phyloP scores from a whole-genome alignment of 1,140 invertebrate genomes.

The Neelides sp. region DNA sequence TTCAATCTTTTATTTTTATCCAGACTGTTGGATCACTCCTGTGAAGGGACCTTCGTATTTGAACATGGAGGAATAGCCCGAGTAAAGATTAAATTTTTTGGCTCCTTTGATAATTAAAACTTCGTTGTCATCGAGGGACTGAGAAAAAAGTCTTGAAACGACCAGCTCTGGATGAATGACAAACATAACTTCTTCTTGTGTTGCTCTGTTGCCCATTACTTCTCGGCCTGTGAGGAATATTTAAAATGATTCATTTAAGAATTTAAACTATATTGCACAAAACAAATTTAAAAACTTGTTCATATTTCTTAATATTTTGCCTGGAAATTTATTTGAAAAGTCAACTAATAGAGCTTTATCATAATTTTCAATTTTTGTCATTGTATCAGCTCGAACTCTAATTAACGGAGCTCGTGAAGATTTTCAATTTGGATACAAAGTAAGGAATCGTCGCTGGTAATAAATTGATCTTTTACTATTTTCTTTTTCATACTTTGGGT shows the following conservation, averaged over 20 bases:
- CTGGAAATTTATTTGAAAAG: constrained; percentile 4
- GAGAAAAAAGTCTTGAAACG: constrained; percentile 71
- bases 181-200: constrained; percentile 96
- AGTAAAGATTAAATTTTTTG: constrained; percentile 72
- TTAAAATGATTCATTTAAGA: background rate
- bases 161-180: constrained; percentile 88
- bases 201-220: constrained; percentile 71
- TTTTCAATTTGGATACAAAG: constrained; percentile 54
- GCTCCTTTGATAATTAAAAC: constrained; percentile 64
- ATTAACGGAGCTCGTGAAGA: constrained; percentile 44
- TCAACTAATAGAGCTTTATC: constrained; percentile 59
- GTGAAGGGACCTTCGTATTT: too few relatives aligned
- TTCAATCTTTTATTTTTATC: constrained; percentile 58
- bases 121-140: constrained; percentile 65
- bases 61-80: too few relatives aligned
- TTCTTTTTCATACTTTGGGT: too few relatives aligned
- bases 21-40: constrained; percentile 52
- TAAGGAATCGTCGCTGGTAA: constrained; percentile 30
- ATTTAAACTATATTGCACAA: background rate
- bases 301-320: too few relatives aligned
- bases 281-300: background rate
- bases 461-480: background rate
- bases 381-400: constrained; percentile 54
- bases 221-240: constrained; percentile 56
- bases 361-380: constrained; percentile 70